A percentile compares a stretch with the other conserved stretches of the same genome.
phyloP scores from a whole-genome alignment of 2,888 invertebrate species.

The Serripes groenlandicus region DNA sequence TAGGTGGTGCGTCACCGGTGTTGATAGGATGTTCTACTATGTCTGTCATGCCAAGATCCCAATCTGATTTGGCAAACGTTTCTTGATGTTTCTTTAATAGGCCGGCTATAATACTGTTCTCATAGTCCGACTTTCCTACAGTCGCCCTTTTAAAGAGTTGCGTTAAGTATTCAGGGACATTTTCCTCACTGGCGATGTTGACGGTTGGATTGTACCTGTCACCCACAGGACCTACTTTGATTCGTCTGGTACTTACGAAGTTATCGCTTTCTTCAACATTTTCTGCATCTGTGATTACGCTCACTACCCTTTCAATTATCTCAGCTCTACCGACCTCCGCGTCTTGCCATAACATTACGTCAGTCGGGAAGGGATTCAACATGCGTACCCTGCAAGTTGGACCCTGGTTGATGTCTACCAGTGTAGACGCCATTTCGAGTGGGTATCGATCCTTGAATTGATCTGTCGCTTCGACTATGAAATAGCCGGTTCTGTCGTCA shows the following conservation, averaged over 20 bases:
- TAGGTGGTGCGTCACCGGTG: slow-evolving; percentile 49
- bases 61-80: slow-evolving; percentile 12
- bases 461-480: slow-evolving; percentile 45
- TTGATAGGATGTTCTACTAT: slow-evolving; percentile 48
- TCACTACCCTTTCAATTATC: slow-evolving; percentile 3
- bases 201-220: not conserved
- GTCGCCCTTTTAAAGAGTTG: not conserved
- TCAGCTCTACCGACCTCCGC: slow-evolving; percentile 48
- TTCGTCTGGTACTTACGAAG: not conserved
- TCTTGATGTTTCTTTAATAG: not conserved
- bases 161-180: not conserved
- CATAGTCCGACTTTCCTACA: not conserved
- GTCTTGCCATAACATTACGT: slow-evolving; percentile 39
- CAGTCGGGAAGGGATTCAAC: slow-evolving; percentile 48
- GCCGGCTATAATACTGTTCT: not conserved
- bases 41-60: slow-evolving; percentile 19
- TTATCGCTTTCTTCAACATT: not conserved
- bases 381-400: slow-evolving; percentile 48
- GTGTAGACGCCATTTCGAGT: slow-evolving; percentile 47
- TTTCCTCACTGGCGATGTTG: too few species aligned
- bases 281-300: slow-evolving; percentile 4
- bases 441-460: slow-evolving; percentile 41
- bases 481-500: slow-evolving; percentile 10
- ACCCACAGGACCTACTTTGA: not conserved
- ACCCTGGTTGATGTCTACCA: slow-evolving; percentile 40